Conservation (phyloP, 35 echinoderm and acorn worm species). For the Anneissia japonica region DNA sequence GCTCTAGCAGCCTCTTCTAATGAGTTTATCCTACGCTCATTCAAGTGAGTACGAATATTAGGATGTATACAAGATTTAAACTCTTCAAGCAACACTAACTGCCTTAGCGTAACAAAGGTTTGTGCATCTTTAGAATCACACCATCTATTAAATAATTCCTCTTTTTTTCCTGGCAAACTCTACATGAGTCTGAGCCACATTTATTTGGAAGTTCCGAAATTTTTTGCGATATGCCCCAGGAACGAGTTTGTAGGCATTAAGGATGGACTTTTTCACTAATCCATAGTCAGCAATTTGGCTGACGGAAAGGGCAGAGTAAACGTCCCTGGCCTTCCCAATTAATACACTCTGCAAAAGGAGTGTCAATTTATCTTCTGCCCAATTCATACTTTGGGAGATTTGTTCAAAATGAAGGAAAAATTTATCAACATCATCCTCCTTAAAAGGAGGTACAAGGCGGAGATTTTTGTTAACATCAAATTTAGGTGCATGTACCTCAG, state of each 20-base stretch:
- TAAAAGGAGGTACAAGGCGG: constrained; percentile 19
- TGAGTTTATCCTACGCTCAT: constrained; percentile 5
- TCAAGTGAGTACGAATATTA: constrained; percentile 31
- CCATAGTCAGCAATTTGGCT: constrained; percentile 36
- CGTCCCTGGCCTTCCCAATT: constrained; percentile 35
- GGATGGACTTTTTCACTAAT: constrained; percentile 21
- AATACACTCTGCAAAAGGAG: constrained; percentile 37
- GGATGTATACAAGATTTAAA: constrained; percentile 33
- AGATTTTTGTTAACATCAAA: constrained; percentile 30
- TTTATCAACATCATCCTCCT: constrained; percentile 26
- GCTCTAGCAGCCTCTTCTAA: constrained; percentile 24
- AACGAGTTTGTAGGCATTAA: constrained; percentile 52
- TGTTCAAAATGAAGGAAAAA: constrained; percentile 4
- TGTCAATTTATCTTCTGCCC: constrained; percentile 10
- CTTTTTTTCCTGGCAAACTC: constrained; percentile 45
- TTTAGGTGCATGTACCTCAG: background rate
- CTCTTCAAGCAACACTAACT: constrained; percentile 44
- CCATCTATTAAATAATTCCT: constrained; percentile 25
- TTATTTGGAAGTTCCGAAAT: constrained; percentile 28
- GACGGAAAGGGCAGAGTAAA: constrained; percentile 19
- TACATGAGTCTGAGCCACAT: constrained; percentile 36
- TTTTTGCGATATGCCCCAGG: constrained; percentile 60
- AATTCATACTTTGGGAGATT: constrained; percentile 4
- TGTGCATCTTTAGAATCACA: constrained; percentile 18
- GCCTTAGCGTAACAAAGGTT: constrained; percentile 25